A percentile compares a stretch with the other conserved stretches of the same genome.
Conservation (phyloP, 2,888 invertebrate genomes). For the Pristionchus entomophagus region DNA sequence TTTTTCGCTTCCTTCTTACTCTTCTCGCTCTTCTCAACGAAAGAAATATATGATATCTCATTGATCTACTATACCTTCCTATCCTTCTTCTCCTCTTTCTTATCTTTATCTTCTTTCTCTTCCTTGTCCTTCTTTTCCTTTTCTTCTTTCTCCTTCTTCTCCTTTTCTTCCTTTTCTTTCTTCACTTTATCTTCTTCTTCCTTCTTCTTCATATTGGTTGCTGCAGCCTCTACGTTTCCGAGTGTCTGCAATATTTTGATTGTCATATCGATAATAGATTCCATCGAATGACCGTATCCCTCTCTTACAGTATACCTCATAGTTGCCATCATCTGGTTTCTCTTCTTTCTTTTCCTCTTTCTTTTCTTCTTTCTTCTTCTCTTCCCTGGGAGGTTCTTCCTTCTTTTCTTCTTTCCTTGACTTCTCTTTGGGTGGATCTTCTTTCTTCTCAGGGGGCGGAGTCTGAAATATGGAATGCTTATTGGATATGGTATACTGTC, state of each 20-base stretch:
- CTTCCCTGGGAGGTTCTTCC: background rate
- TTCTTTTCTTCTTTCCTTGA: constrained; percentile 10
- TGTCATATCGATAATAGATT: background rate
- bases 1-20: constrained; percentile 22
- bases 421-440: background rate
- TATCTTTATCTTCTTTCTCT: too few species aligned
- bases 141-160: constrained; percentile 9
- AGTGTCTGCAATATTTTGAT: background rate
- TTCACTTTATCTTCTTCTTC: background rate
- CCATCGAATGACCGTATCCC: too few species aligned
- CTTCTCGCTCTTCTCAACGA: too few species aligned
- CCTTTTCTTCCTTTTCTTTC: background rate
- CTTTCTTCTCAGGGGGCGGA: constrained; percentile 17
- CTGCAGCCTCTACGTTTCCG: constrained; percentile 19
- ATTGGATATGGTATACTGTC: background rate
- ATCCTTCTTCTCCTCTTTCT: background rate
- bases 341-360: constrained; percentile 24
- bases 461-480: background rate
- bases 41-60: background rate
- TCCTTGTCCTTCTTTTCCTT: background rate
- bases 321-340: constrained; percentile 33
- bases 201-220: background rate
- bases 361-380: constrained; percentile 15
- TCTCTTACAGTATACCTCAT: constrained; percentile 37
- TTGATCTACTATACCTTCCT: background rate